These are phyloP conservation scores for Prolemur simus DNA, from an alignment of 2,113 vertebrate species.

Conservation along the genomic window DNA sequence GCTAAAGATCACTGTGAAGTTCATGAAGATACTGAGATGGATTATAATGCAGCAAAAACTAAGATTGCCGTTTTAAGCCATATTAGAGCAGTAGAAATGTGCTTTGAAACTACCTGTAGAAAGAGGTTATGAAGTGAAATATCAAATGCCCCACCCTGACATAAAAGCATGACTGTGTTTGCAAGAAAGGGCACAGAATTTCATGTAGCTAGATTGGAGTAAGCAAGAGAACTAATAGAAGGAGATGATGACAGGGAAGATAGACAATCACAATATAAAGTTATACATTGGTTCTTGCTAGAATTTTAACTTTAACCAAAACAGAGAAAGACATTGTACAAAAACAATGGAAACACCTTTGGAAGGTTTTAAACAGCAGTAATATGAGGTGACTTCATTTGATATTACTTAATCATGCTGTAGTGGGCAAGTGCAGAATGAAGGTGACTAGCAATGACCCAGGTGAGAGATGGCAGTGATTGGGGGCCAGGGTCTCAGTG, in stretches of 20 bases:
- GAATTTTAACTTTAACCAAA: neutral
- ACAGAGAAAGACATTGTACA: neutral
- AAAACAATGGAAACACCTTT: neutral
- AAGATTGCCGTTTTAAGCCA: neutral
- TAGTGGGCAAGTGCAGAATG: neutral
- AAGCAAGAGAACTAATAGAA: neutral
- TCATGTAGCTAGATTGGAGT: neutral
- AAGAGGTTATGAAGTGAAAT: neutral
- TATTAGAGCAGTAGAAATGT: neutral
- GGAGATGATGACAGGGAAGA: neutral
- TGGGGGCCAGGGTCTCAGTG: neutral
- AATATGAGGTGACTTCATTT: neutral
- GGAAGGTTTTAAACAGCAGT: neutral
- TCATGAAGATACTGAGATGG: neutral
- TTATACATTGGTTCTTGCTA: neutral
- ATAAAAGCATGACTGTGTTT: neutral
- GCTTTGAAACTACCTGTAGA: neutral
- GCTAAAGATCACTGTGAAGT: neutral
- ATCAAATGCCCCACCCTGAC: neutral
- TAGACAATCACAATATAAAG: neutral
- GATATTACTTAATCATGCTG: fast-evolving
- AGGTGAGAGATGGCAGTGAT: neutral
- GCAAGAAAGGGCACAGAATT: neutral
- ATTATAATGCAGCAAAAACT: neutral
- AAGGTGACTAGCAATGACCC: neutral